phyloP scores from a whole-genome alignment of 2,113 vertebrate genomes.

The Lamprotornis superbus region DNA sequence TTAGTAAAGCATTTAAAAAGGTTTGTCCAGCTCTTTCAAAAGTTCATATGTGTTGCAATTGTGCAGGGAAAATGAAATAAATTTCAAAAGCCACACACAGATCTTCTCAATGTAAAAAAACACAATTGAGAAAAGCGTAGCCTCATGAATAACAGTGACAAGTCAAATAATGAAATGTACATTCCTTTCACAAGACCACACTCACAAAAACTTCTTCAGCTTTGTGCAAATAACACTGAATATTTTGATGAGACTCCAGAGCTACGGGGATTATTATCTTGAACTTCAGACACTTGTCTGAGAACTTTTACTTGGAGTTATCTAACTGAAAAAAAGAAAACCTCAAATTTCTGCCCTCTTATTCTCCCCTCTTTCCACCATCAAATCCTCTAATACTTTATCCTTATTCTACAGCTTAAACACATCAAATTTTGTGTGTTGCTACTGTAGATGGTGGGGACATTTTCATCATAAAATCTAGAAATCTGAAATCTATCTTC shows the following conservation, averaged over 20 bases:
- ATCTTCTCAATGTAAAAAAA: background rate
- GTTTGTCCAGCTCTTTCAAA: background rate
- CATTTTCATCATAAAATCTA: background rate
- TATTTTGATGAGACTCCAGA: background rate
- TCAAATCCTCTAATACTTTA: background rate
- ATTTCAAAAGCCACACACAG: rapidly evolving
- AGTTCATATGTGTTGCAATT: background rate
- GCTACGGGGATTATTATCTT: background rate
- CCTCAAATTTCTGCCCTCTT: rapidly evolving
- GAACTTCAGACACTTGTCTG: background rate
- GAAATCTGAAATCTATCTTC: background rate
- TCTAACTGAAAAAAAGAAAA: background rate
- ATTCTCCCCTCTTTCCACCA: rapidly evolving
- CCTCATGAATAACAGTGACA: background rate
- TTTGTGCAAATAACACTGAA: background rate
- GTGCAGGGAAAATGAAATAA: background rate
- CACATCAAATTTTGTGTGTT: background rate
- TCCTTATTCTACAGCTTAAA: background rate
- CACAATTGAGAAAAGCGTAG: background rate
- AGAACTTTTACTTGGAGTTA: background rate
- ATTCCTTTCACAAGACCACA: background rate
- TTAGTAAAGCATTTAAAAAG: background rate
- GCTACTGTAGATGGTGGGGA: rapidly evolving
- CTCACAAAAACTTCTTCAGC: background rate
- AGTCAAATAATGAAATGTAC: background rate